Evolutionary conservation across 1,140 invertebrate species (phyloP), one percentile per base, ranked within the genome.

Genomic region (Daktulosphaira vitifoliae): DNA sequence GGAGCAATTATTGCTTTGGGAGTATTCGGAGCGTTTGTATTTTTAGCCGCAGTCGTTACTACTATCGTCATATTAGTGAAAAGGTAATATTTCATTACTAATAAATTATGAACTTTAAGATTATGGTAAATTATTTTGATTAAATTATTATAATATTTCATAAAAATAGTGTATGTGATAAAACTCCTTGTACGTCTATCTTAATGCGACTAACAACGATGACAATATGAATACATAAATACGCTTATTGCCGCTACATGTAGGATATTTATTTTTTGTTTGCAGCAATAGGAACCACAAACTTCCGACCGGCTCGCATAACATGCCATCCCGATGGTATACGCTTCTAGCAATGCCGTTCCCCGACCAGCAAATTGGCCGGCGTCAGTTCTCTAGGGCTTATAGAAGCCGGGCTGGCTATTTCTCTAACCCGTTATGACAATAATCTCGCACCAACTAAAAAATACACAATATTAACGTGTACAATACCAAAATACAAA

Each of bases 11-110:
- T 95, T 56, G 89, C 90, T 2, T 76, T 94, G 11, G 90, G 88
- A 15, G 88, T 92, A 1, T 93, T 94, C 73, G 90, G 89, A 54
- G 89, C 86, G 6, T 88, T 96, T 69, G 88, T 94, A 0, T 89
- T 95, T 71, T 79, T 95, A 18, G 87, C 90, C 23, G 90, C 90
- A 15, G 84, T 94, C 64, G 85, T 93, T 65, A 92, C 89, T 1
- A 90, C 90, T 5, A 86, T 93, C 51, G 85, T 94, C 54, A 89
- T 94, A 51, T 77, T 95, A 65, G 84, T 93, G 65, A 80, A 88
- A 79, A 92, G 91, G 92, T 96, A 79, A 85, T 79, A 72, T 66
- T 11, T 11, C 29, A 11, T 33, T 11, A 33, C 25, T 64, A 15
- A 20, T 48, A 37, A 6, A n/a, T 65, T 33, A 25, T n/a, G 16